Evolutionary conservation across 2,888 invertebrate species (phyloP).

Genomic region (Torymus auratus): DNA sequence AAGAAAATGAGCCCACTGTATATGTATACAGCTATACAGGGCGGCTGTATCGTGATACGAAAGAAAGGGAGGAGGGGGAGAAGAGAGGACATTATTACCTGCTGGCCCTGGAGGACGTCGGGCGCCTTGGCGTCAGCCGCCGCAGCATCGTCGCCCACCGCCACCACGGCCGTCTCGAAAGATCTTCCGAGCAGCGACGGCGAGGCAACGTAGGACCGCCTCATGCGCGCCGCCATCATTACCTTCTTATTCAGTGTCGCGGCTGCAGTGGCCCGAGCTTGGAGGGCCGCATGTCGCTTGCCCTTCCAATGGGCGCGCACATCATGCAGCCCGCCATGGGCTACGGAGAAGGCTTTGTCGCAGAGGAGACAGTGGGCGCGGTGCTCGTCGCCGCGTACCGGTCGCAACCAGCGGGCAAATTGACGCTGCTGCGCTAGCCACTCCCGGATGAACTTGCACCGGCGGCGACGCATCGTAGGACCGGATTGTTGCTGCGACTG

Average conservation of each 20-base stretch:
- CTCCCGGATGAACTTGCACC: slow-evolving; percentile 70
- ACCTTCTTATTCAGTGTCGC: slow-evolving; percentile 54
- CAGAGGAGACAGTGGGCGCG: slow-evolving; percentile 70
- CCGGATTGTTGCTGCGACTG: background rate
- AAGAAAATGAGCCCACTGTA: background rate
- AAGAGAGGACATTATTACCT: slow-evolving; percentile 61
- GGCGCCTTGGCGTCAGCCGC: slow-evolving; percentile 61
- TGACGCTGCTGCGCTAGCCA: slow-evolving; percentile 66
- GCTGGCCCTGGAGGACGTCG: slow-evolving; percentile 62
- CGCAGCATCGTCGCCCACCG: background rate
- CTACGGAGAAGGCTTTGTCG: slow-evolving; percentile 69
- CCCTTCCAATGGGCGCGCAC: slow-evolving; percentile 71
- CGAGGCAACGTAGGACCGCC: no score
- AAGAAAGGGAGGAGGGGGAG: slow-evolving; percentile 36
- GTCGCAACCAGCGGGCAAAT: slow-evolving; percentile 68
- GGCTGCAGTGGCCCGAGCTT: slow-evolving; percentile 51
- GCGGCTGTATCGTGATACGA: background rate
- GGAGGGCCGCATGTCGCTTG: slow-evolving; percentile 70
- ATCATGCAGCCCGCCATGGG: slow-evolving; percentile 70
- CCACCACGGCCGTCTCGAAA: slow-evolving; percentile 22
- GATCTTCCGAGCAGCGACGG: slow-evolving; percentile 24
- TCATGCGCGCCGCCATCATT: no score
- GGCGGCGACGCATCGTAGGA: slow-evolving; percentile 58
- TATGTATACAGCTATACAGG: background rate
- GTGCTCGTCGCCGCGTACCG: slow-evolving; percentile 68